These are phyloP conservation scores for Apeira syringaria DNA, from an alignment of 2,888 invertebrate species.

Conservation along the genomic window DNA sequence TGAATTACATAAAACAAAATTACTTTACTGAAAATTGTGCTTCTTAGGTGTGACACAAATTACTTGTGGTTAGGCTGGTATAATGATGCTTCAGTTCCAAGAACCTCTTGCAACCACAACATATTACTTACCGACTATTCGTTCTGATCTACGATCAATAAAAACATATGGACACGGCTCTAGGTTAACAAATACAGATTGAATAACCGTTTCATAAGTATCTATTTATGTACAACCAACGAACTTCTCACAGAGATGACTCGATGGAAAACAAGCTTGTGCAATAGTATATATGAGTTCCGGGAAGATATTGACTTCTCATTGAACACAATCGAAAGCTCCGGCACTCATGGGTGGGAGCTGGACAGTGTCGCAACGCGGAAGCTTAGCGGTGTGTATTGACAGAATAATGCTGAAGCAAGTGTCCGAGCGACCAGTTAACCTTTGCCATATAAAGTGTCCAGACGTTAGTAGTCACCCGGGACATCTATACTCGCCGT, in stretches of 20 bases:
- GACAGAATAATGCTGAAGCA: conserved; percentile 15
- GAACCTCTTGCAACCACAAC: not conserved
- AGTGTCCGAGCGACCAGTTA: conserved; percentile 4
- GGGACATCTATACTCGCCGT: too few species aligned
- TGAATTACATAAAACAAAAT: too few species aligned
- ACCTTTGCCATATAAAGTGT: conserved; percentile 9
- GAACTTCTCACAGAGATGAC: too few species aligned
- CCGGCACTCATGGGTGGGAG: not conserved
- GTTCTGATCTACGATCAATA: too few species aligned
- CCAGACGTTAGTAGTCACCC: not conserved
- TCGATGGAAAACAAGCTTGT: not conserved
- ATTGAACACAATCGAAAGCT: conserved; percentile 9
- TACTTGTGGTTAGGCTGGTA: conserved; percentile 1
- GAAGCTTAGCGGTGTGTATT: conserved; percentile 12
- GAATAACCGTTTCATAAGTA: not conserved
- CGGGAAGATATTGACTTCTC: conserved; percentile 12
- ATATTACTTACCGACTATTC: too few species aligned
- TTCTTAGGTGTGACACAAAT: too few species aligned
- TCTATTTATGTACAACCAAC: too few species aligned
- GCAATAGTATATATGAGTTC: conserved; percentile 3
- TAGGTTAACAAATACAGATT: not conserved
- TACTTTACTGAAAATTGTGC: too few species aligned
- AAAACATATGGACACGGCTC: too few species aligned
- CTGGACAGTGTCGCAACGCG: conserved; percentile 13
- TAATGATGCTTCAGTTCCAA: not conserved